These are phyloP conservation scores for Sitta europaea DNA, from an alignment of 2,113 vertebrate genomes.

Conservation along the genomic window DNA sequence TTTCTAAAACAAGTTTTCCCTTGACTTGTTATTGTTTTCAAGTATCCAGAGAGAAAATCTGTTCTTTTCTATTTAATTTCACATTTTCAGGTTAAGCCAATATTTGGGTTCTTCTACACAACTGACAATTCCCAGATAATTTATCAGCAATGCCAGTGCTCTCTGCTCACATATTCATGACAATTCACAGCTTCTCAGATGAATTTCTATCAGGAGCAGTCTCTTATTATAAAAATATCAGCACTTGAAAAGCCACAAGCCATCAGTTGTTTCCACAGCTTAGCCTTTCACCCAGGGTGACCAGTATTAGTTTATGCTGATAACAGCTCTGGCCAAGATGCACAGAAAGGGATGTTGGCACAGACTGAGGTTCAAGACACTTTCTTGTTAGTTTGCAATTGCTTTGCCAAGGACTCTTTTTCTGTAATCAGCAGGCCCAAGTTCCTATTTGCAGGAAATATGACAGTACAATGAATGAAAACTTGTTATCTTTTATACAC, in stretches of 20 bases:
- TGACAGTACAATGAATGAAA: neutral
- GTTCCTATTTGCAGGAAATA: neutral
- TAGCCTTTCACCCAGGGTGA: neutral
- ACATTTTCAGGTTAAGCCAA: neutral
- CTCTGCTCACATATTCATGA: neutral
- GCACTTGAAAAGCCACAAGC: neutral
- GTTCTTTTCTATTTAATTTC: slow-evolving; percentile 24
- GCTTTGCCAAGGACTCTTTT: slow-evolving; percentile 1
- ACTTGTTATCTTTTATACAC: neutral
- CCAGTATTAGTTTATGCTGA: neutral
- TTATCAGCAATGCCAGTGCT: neutral
- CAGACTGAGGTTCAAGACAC: neutral
- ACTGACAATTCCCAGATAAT: slow-evolving; percentile 13
- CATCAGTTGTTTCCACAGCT: neutral
- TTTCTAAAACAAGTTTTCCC: slow-evolving; percentile 28
- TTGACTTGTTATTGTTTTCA: slow-evolving; percentile 43
- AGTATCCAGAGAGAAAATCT: slow-evolving; percentile 28
- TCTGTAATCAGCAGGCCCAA: neutral
- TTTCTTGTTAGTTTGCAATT: neutral
- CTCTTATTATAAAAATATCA: neutral
- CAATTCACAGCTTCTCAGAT: neutral
- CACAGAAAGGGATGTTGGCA: neutral
- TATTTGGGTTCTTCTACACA: neutral
- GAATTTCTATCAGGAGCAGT: neutral
- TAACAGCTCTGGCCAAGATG: neutral